Evolutionary conservation across 2,797 vertebrate species (phyloP).

Genomic region (Hippopotamyrus pictus): DNA sequence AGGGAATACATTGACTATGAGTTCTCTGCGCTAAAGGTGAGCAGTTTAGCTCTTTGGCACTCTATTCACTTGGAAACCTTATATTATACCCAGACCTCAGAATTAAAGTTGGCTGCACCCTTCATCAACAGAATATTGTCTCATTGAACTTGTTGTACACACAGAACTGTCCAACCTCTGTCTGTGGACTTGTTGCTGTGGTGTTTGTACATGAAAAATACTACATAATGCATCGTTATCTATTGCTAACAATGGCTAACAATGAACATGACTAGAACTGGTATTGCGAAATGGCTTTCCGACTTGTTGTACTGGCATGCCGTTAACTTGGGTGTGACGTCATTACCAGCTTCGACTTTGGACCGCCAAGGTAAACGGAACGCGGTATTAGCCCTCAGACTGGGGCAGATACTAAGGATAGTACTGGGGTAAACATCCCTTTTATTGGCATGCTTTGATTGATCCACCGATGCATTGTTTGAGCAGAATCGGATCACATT

Average conservation of each 20-base stretch:
- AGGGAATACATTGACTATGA: conserved; percentile 98
- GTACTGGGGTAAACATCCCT: neutral
- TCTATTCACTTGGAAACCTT: neutral
- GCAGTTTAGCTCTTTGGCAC: conserved; percentile 21
- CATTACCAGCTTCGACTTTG: neutral
- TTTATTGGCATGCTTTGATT: neutral
- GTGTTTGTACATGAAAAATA: neutral
- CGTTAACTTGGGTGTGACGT: neutral
- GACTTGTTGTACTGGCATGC: neutral
- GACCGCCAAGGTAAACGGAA: neutral
- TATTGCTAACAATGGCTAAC: neutral
- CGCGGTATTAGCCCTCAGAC: neutral
- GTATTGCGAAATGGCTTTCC: neutral
- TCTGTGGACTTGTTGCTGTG: neutral
- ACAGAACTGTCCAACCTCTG: neutral
- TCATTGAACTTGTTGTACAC: neutral
- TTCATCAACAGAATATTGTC: neutral
- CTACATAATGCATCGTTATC: neutral
- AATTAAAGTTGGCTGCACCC: neutral
- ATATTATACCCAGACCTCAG: neutral
- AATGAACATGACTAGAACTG: neutral
- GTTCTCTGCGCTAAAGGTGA: conserved; percentile 86
- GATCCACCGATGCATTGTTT: conserved; percentile 17
- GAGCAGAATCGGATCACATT: conserved; percentile 75
- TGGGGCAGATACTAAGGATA: neutral